Evolutionary conservation across 2,797 vertebrate species (phyloP), one percentile per base, ranked within the genome.

Genomic region (Carcharodon carcharias): DNA sequence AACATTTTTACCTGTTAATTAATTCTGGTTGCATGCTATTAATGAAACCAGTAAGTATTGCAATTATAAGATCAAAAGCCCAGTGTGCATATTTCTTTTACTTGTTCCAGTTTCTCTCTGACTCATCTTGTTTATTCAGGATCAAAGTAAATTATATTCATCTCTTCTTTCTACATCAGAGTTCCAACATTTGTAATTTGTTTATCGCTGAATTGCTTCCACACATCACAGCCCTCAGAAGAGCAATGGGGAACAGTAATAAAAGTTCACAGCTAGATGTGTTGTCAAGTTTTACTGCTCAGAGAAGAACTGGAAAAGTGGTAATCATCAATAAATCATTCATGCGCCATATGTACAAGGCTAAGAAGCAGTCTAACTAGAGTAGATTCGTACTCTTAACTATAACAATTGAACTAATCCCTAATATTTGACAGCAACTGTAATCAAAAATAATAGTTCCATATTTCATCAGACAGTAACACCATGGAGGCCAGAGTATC

Each of bases 1-100:
- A 69, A 95, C 18, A 28, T 71, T 95, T 95, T 95, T 77, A 77
- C 71, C 28, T 54, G 65, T 73, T 73, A 77, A 95, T 56, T 56
- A 73, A 95, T 95, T 95, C 94, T 77, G 50, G 28, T 50, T 18
- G 35, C 73, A 28, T 95, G 69, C 31, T n/a, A n/a, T 73, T 54
- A 95, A 95, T 71, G 50, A 71, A 77, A 16, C 31, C 31, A 23
- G 69, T 35, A 95, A 77, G 54, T 56, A 95, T 95, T 95, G 54
- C 69, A 95, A 95, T 95, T 95, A 95, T 77, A 23, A 95, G 94
- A 95, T 77, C 67, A 95, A 95, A 95, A 58, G 50, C 31, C 67
- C 50, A 77, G 73, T 6, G 31, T 31, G 35, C 3, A 58, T 50
- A 95, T 95, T 95, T 95, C 35, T 77, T 92, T 92, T 63, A 18